phyloP scores from a whole-genome alignment of 2,113 vertebrate species.

The Gavialis gangeticus region DNA sequence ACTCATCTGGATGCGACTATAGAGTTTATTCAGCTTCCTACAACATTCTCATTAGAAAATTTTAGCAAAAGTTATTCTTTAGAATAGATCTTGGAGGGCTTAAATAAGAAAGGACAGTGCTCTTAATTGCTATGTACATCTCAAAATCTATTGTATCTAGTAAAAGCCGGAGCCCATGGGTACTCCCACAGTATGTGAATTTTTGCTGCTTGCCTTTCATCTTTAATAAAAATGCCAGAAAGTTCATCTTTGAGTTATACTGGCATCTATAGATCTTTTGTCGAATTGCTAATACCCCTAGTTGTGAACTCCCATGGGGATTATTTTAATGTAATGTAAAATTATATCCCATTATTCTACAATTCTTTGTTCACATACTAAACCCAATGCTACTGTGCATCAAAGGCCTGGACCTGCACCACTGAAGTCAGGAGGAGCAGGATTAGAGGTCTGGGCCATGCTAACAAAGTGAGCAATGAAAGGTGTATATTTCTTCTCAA shows the following conservation, averaged over 20 bases:
- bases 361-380: not conserved
- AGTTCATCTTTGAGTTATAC: not conserved
- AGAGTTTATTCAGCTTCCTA: not conserved
- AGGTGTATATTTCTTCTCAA: not conserved
- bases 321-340: not conserved
- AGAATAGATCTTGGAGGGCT: not conserved
- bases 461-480: not conserved
- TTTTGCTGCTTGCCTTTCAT: not conserved
- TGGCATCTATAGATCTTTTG: not conserved
- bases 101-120: not conserved
- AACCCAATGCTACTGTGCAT: not conserved
- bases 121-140: not conserved
- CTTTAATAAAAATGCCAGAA: not conserved
- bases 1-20: not conserved
- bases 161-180: not conserved
- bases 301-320: too few species aligned
- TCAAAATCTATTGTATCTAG: rapidly evolving
- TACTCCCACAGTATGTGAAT: not conserved
- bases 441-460: not conserved
- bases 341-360: not conserved
- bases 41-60: not conserved
- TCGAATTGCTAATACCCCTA: not conserved
- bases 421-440: not conserved
- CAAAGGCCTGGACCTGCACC: not conserved
- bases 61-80: not conserved